Base-by-base conservation (phyloP, 1,140 invertebrate genomes). In the Drosophila subobscura region DNA sequence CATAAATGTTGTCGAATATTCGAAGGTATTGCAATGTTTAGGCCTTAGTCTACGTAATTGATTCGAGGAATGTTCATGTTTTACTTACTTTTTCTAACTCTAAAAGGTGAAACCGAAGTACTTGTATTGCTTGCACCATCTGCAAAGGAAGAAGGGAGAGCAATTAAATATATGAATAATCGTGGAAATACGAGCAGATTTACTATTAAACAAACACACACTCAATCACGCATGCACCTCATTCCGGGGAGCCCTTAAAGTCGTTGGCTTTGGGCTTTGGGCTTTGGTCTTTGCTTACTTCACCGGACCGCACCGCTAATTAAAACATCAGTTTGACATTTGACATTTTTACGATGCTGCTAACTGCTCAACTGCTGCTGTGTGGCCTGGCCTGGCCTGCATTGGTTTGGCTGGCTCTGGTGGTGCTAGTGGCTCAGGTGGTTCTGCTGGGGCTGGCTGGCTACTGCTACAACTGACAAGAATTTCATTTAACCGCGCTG, bases 61-160 rank as follows among this genome's bases (percentile, higher is more conserved):
- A 4, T 52, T 53, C 0, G 12, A 12, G 37, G 5, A 12, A 44
- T 12, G 45, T 27, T 12, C 33, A 40, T 5, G n/a, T 7, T 50
- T 50, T 91, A 93, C 96, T 97, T 94, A 99, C 99, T 97, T 99
- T 99, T 98, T 99, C 99, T 94, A 99, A 96, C 95, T 99, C 99
- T 94, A 99, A 95, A 92, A 99, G 96, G 95, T 99, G 99, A 97
- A 99, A 99, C 94, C 99, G 96, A 93, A 99, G 95, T 90, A 99
- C 99, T 96, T 99, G 99, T 94, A 99, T 99, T 92, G 99, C 98
- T 95, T 99, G 99, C 92, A 99, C 98, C 99, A 99, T 99, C 98
- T 99, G 96, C 79, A 97, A 96, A 90, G 94, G 91, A 92, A 92
- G 92, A 92, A 90, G n/a, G 92, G 25, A 51, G 10, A 52, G 16